A percentile compares a stretch with the other conserved stretches of the same genome.
Evolutionary conservation across 2,113 vertebrate genomes (phyloP).

Genomic region (Prunella himalayana): DNA sequence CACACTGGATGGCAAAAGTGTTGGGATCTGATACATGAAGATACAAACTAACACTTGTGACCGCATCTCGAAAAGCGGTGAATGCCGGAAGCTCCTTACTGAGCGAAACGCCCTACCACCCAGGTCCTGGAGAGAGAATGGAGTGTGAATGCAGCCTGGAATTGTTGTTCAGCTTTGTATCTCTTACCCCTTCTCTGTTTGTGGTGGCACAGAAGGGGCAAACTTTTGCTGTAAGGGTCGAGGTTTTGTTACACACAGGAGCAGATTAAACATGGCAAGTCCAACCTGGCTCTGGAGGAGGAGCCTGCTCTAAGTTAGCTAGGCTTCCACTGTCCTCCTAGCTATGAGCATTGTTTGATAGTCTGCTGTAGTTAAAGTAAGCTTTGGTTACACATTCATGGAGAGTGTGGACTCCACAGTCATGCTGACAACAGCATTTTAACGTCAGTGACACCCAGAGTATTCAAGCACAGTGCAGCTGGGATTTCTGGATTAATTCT

Average conservation of each 20-base stretch:
- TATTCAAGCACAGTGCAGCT: background rate
- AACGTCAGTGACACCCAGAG: background rate
- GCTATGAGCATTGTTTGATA: background rate
- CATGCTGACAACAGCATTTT: background rate
- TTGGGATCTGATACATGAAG: background rate
- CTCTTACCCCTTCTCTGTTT: background rate
- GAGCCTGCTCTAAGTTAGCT: background rate
- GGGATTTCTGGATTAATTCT: background rate
- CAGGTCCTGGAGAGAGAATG: rapidly evolving
- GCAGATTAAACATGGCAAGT: background rate
- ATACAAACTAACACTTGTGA: background rate
- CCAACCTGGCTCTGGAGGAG: background rate
- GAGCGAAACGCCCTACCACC: rapidly evolving
- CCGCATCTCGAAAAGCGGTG: background rate
- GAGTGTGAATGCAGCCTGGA: background rate
- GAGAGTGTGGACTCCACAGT: background rate
- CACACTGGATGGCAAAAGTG: rapidly evolving
- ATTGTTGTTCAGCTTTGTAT: background rate
- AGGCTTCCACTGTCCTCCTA: background rate
- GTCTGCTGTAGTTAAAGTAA: background rate
- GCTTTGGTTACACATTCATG: background rate
- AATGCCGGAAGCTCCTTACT: background rate
- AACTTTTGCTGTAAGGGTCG: background rate
- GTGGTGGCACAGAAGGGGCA: background rate
- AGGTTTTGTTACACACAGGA: background rate